phyloP scores from a whole-genome alignment of 2,113 vertebrate genomes.

The Colius striatus region DNA sequence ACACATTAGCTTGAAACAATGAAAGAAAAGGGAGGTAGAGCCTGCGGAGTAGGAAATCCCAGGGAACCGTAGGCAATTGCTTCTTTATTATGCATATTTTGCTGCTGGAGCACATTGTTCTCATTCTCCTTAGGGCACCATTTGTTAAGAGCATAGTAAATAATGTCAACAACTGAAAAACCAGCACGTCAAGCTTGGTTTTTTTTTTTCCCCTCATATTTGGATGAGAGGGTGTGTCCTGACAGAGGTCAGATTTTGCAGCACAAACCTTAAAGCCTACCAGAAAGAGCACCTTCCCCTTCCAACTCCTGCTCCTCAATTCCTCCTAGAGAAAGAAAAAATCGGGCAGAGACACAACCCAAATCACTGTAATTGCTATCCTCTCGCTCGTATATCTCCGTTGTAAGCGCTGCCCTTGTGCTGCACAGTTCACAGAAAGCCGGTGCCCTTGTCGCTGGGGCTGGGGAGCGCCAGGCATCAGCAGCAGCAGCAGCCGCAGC shows the following conservation, averaged over 20 bases:
- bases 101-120: slow-evolving; percentile 31
- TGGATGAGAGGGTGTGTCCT: neutral
- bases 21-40: neutral
- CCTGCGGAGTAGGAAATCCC: neutral
- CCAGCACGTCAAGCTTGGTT: neutral
- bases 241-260: neutral
- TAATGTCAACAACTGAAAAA: slow-evolving; percentile 34
- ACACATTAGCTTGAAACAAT: slow-evolving; percentile 23
- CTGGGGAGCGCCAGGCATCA: neutral
- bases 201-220: neutral
- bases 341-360: neutral
- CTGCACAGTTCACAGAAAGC: neutral
- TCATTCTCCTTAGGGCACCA: neutral
- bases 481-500: neutral
- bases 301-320: neutral
- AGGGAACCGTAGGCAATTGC: neutral
- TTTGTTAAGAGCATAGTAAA: slow-evolving; percentile 43
- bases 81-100: slow-evolving; percentile 56
- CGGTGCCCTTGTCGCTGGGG: neutral
- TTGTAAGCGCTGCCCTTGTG: neutral
- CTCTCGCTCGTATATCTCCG: neutral
- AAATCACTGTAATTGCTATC: neutral
- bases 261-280: neutral
- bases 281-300: neutral
- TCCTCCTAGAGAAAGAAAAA: neutral